Conservation (phyloP, 2,888 invertebrate genomes). For the Mycalesis mineus region DNA sequence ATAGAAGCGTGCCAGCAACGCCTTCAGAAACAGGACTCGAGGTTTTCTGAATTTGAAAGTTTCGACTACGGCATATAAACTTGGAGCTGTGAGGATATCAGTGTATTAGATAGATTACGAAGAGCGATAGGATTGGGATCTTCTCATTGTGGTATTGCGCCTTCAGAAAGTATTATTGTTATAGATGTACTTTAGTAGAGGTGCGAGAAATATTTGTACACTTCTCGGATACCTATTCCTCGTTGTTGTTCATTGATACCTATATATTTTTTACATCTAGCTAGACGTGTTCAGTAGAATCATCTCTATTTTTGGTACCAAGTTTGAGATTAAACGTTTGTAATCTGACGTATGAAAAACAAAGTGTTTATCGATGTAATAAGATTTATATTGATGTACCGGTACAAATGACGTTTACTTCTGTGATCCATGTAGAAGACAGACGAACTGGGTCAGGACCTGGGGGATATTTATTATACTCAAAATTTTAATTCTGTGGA, state of each 20-base stretch:
- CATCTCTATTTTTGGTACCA: constrained; percentile 76
- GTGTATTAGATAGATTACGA: constrained; percentile 73
- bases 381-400: constrained; percentile 18
- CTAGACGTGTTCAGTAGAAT: constrained; percentile 73
- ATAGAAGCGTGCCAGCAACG: constrained; percentile 92
- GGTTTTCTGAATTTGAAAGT: constrained; percentile 88
- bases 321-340: constrained; percentile 45
- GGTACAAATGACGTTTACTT: constrained; percentile 22
- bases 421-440: constrained; percentile 37
- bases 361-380: constrained; percentile 27
- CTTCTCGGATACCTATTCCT: constrained; percentile 73
- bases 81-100: constrained; percentile 72
- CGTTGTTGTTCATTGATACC: constrained; percentile 77
- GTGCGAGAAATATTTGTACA: constrained; percentile 75
- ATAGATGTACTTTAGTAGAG: constrained; percentile 73
- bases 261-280: constrained; percentile 77
- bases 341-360: constrained; percentile 42
- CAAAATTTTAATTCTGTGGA: no score
- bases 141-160: constrained; percentile 71
- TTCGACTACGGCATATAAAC: constrained; percentile 86
- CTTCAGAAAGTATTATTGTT: constrained; percentile 78
- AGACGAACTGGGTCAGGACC: constrained; percentile 17
- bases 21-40: constrained; percentile 92
- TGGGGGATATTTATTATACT: constrained; percentile 21
- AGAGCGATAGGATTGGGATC: constrained; percentile 60